Base-by-base conservation (phyloP, 2,888 invertebrate species). In the Pseudeuparius sepicola region DNA sequence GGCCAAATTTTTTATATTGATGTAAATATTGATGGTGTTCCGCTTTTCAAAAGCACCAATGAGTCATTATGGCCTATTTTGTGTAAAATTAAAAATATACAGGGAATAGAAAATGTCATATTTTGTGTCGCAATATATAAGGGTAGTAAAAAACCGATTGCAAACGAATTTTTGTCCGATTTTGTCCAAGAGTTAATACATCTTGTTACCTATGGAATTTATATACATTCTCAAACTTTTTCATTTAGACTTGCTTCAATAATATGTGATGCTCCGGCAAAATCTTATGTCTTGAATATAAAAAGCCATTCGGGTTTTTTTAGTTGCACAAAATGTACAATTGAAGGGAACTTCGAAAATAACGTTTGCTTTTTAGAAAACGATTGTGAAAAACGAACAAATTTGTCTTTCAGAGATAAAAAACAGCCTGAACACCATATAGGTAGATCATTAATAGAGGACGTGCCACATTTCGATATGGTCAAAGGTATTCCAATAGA, bases 201-300 rank as follows among this genome's bases (percentile, higher is more conserved):
- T 4, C 25, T 38, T 25, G 10, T 18, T 5, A 30, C 26, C 17
- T 30, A 38, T 34, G 34, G 38, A 10, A 38, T 38, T 12, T n/a
- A 10, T 20, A 30, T 38, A 13, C 30, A 38, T 25, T 15, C 11
- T 10, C 6, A 15, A 16, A 12, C n/a, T 15, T 34, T 11, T 38
- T 14, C 17, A 26, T 38, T 38, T 24, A 34, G 14, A 30, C 14
- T 38, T 10, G 23, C 10, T 24, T 25, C 26, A 31, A 24, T 36
- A 14, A 31, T 35, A 29, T 36, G 36, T 31, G 36, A 37, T 34
- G 31, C 31, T 15, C 38, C 38, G 11, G 38, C 34, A n/a, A 38
- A 38, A n/a, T n/a, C n/a, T n/a, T n/a, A n/a, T n/a, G n/a, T n/a
- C n/a, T n/a, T n/a, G n/a, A n/a, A n/a, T n/a, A 30, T 31, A 14